Base-by-base conservation (phyloP, 2,797 vertebrate species). In the Platalea minor region DNA sequence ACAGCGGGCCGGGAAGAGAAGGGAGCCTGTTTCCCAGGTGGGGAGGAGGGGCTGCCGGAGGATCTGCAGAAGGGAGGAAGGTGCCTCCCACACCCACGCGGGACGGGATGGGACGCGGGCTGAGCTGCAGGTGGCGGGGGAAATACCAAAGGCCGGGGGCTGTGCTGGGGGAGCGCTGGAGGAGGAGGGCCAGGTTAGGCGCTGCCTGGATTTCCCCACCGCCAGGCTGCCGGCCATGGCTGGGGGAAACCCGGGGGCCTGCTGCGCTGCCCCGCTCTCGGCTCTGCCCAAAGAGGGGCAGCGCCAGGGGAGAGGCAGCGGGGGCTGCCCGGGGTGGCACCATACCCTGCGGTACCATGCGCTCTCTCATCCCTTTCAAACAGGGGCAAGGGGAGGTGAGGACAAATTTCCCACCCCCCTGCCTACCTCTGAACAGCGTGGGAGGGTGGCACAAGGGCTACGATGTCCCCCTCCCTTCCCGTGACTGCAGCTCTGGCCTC, bases 1-100 rank as follows among this genome's bases (percentile, higher is more conserved):
- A 97, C 86, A 92, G 96, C 92, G 88, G 81, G 96, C 95, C 37
- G 90, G 91, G 95, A 92, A 95, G 92, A 96, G 95, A 92, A 96
- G 97, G 94, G 90, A 96, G 97, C 76, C 95, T 97, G 96, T 69
- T 95, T 95, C 95, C 91, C 96, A 93, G 96, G 97, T 95, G 97
- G 96, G 97, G 96, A 98, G 97, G 98, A 96, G 97, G 97, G 96
- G 97, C 96, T 91, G 94, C 64, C 24, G 29, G 57, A 25, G 81
- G 28, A 82, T 11, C 73, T 9, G 73, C 64, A 21, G 48, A 10
- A n/a, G 33, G 43, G 73, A 86, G 84, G 77, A 88, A 75, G 72
- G 85, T 91, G 88, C 65, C 68, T 82, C 77, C 60, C 89, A 20
- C 82, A 24, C 25, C 85, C 85, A 28, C 15, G 16, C 37, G 6